Evolutionary conservation across 2,888 invertebrate genomes (phyloP).

Genomic region (Cataglyphis livida): DNA sequence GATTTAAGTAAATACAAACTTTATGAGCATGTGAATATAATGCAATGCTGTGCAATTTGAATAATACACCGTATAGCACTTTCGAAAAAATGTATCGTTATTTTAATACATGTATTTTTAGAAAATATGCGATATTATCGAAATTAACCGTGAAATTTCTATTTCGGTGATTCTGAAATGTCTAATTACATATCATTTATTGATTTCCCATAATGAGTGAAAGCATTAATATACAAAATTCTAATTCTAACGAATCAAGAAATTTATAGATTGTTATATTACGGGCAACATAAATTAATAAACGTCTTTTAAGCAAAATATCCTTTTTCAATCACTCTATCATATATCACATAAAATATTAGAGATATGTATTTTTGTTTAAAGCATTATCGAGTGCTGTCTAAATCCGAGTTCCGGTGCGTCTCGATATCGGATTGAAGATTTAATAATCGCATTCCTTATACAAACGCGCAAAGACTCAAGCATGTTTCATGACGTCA

Average conservation of each 20-base stretch:
- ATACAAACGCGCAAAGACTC: slow-evolving; percentile 58
- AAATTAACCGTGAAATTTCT: background rate
- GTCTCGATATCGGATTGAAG: slow-evolving; percentile 59
- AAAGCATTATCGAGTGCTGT: background rate
- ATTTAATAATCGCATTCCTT: slow-evolving; percentile 61
- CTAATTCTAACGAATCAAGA: background rate
- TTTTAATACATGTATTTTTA: background rate
- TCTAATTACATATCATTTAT: slow-evolving; percentile 7
- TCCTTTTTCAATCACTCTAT: background rate
- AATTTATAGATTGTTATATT: background rate
- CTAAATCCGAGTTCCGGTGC: background rate
- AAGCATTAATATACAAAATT: background rate
- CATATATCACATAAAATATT: background rate
- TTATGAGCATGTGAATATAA: background rate
- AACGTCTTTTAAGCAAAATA: background rate
- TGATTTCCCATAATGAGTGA: background rate
- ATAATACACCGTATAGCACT: background rate
- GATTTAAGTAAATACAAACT: slow-evolving; percentile 13
- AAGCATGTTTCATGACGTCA: slow-evolving; percentile 70
- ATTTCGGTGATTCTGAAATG: background rate
- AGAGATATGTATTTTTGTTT: background rate
- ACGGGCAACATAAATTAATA: background rate
- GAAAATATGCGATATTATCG: background rate
- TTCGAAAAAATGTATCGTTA: background rate
- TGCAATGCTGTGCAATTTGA: background rate